Percentiles rank a stretch among this genome's conserved stretches.
These are phyloP conservation scores for Hybos culiciformis DNA, from an alignment of 2,888 invertebrate genomes.

Conservation along the genomic window DNA sequence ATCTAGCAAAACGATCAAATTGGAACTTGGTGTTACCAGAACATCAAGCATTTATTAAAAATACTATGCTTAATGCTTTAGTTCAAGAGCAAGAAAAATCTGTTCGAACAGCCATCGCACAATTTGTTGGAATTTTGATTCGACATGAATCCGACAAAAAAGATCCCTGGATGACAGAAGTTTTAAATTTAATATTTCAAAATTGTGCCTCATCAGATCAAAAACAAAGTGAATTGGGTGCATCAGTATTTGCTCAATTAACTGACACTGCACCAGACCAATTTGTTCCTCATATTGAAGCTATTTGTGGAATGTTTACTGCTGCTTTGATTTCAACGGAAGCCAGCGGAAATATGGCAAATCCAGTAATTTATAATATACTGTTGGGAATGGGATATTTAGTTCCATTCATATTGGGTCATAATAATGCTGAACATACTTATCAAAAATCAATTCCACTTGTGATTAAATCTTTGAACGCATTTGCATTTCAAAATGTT, in stretches of 20 bases:
- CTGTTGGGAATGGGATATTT: constrained; percentile 49
- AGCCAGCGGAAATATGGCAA: constrained; percentile 27
- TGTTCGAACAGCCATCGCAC: constrained; percentile 56
- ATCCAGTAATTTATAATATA: constrained; percentile 31
- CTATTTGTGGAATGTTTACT: constrained; percentile 40
- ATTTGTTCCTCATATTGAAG: constrained; percentile 49
- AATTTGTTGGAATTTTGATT: constrained; percentile 55
- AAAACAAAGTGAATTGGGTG: constrained; percentile 30
- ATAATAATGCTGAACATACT: constrained; percentile 39
- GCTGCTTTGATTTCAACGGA: constrained; percentile 27
- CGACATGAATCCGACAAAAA: constrained; percentile 53
- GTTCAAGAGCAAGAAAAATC: constrained; percentile 47
- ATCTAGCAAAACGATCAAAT: constrained; percentile 47
- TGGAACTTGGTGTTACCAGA: constrained; percentile 50
- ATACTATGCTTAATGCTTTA: constrained; percentile 45
- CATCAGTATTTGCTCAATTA: constrained; percentile 48
- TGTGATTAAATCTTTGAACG: constrained; percentile 46
- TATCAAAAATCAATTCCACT: constrained; percentile 49
- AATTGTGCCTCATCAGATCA: constrained; percentile 27
- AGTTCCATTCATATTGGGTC: constrained; percentile 47
- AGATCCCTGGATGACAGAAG: constrained; percentile 29
- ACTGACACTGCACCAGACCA: constrained; percentile 55
- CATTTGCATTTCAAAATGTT: constrained; percentile 41
- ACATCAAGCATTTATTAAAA: constrained; percentile 41
- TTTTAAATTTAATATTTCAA: constrained; percentile 30